Evolutionary conservation across 1,140 invertebrate species (phyloP).

Genomic region (Drosophila prosaltans): DNA sequence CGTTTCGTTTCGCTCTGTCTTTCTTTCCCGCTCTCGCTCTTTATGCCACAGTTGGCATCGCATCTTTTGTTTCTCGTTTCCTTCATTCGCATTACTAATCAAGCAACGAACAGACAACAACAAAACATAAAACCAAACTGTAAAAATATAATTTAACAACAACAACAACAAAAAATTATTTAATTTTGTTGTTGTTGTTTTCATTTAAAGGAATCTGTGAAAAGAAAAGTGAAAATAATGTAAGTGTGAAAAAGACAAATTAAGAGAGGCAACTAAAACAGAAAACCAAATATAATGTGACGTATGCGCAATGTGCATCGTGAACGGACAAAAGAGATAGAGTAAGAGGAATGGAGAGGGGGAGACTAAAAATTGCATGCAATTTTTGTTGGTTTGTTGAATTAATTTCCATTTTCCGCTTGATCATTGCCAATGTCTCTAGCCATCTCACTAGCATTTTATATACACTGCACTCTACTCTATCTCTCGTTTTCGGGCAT

Average conservation of each 20-base stretch:
- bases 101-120: slow-evolving; percentile 8
- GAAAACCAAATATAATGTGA: slow-evolving; percentile 45
- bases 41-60: neutral
- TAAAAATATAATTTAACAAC: slow-evolving; percentile 4
- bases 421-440: slow-evolving; percentile 59
- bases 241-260: slow-evolving; percentile 7
- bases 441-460: neutral
- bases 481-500: no score
- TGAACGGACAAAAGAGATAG: neutral
- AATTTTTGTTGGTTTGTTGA: slow-evolving; percentile 32
- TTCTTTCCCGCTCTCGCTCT: slow-evolving; percentile 13
- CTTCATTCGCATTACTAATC: slow-evolving; percentile 9
- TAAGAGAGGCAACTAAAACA: neutral
- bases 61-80: slow-evolving; percentile 8
- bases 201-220: neutral
- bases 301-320: slow-evolving; percentile 56
- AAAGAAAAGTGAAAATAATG: slow-evolving; percentile 13
- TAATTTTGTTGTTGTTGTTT: neutral
- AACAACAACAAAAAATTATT: neutral
- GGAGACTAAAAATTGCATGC: slow-evolving; percentile 1
- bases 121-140: slow-evolving; percentile 4
- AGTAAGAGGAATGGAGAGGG: neutral
- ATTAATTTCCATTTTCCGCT: slow-evolving; percentile 59
- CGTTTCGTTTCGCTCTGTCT: slow-evolving; percentile 1
- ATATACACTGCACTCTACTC: no score